phyloP scores from a whole-genome alignment of 2,888 invertebrate species.

The Tuberolachnus salignus region DNA sequence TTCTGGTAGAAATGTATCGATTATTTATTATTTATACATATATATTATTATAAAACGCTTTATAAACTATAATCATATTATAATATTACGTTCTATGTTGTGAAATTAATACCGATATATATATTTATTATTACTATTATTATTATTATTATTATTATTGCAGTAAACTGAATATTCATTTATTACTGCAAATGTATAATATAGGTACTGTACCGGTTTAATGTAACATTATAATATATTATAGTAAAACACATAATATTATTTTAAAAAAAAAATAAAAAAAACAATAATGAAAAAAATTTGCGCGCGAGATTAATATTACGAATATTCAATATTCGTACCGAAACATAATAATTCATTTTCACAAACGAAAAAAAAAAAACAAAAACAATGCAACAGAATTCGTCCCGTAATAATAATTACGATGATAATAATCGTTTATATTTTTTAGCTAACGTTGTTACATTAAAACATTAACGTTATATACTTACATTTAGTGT shows the following conservation, averaged over 20 bases:
- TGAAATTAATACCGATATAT: too few species aligned
- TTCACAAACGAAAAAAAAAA: background rate
- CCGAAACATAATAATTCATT: too few species aligned
- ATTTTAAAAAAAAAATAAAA: too few species aligned
- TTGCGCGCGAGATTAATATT: too few species aligned
- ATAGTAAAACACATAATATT: background rate
- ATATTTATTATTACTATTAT: too few species aligned
- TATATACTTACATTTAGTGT: constrained; percentile 2
- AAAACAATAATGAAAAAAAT: too few species aligned
- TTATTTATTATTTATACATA: background rate
- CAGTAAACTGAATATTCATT: background rate
- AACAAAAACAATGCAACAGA: too few species aligned
- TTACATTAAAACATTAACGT: background rate
- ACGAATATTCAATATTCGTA: constrained; percentile 16
- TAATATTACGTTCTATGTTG: background rate
- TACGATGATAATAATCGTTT: background rate
- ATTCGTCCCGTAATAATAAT: too few species aligned
- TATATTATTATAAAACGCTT: constrained; percentile 2
- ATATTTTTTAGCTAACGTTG: constrained; percentile 4
- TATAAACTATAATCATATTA: background rate
- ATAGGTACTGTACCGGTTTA: too few species aligned
- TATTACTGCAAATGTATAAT: too few species aligned
- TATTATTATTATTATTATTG: background rate
- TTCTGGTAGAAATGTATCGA: too few species aligned
- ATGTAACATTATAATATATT: background rate